phyloP scores from a whole-genome alignment of 2,113 vertebrate species.

The Vidua macroura region DNA sequence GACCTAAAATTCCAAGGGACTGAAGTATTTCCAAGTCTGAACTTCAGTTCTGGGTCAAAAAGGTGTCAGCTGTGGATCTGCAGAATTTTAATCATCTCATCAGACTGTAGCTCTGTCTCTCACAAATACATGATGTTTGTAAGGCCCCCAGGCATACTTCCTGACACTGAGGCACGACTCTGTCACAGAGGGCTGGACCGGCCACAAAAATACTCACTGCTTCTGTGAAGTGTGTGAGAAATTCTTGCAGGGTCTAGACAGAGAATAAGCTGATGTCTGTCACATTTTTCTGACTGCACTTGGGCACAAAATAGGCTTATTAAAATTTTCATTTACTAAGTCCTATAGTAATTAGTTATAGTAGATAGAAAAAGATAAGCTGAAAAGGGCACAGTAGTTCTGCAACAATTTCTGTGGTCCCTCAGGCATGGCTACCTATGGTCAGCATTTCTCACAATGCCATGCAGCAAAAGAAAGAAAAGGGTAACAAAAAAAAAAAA shows the following conservation, averaged over 20 bases:
- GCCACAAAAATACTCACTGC: background rate
- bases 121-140: background rate
- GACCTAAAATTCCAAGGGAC: conserved; percentile 47
- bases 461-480: background rate
- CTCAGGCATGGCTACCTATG: background rate
- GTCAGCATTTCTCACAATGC: background rate
- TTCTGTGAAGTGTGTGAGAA: background rate
- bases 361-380: background rate
- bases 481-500: background rate
- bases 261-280: background rate
- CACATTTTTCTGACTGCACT: background rate
- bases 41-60: conserved; percentile 52
- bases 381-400: background rate
- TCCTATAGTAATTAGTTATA: background rate
- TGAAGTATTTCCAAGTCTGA: conserved; percentile 21
- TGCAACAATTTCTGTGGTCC: background rate
- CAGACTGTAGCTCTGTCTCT: background rate
- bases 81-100: conserved; percentile 2
- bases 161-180: background rate
- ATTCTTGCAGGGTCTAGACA: background rate
- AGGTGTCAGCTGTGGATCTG: conserved; percentile 25
- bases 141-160: background rate
- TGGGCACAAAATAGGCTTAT: background rate
- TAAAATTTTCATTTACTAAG: background rate
- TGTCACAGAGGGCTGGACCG: background rate